Base-by-base conservation (phyloP, 2,113 vertebrate species). In the Antennarius striatus region DNA sequence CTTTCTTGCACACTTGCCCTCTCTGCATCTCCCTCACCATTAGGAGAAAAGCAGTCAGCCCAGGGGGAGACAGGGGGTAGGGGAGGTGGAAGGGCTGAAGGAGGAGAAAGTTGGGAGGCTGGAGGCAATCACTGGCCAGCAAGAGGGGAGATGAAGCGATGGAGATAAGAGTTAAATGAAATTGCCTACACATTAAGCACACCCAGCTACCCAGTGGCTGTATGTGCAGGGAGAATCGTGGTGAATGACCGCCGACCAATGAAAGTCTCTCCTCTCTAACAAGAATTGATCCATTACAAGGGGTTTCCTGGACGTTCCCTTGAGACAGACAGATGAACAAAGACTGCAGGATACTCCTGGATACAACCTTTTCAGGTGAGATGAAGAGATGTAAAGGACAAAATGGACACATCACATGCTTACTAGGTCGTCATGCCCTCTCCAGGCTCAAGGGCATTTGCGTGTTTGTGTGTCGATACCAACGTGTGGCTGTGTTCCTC, bases 121-220 rank as follows among this genome's bases (percentile, higher is more conserved):
- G 63, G 75, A 76, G 78, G 79, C 83, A 85, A 83, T 85, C 73
- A 67, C 71, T 59, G 39, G 60, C 63, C 57, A 66, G 52, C 15
- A 54, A 80, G 68, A 75, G 72, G 52, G 61, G 60, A 82, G 77
- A 84, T 68, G 79, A 68, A 56, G 57, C 64, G 49, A 63, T 54
- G 1, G 4, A 80, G 77, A 80, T 65, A 71, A 51, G 76, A 72
- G 59, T 71, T 73, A 54, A 72, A 63, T 70, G 77, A 85, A 86
- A 90, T 87, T 87, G 81, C 82, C 87, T 81, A 78, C 80, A 86
- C 87, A 88, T 90, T 89, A 86, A 77, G 65, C 76, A 81, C 77
- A 79, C 58, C 45, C 68, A 60, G 75, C 66, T 56, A 82, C 62
- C 80, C 66, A 79, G 68, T n/a, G 68, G 63, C 49, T 83, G 70